A percentile compares a stretch with the other conserved stretches of the same genome.
Conservation (phyloP, 1,140 invertebrate species). For the Macrobrachium rosenbergii region DNA sequence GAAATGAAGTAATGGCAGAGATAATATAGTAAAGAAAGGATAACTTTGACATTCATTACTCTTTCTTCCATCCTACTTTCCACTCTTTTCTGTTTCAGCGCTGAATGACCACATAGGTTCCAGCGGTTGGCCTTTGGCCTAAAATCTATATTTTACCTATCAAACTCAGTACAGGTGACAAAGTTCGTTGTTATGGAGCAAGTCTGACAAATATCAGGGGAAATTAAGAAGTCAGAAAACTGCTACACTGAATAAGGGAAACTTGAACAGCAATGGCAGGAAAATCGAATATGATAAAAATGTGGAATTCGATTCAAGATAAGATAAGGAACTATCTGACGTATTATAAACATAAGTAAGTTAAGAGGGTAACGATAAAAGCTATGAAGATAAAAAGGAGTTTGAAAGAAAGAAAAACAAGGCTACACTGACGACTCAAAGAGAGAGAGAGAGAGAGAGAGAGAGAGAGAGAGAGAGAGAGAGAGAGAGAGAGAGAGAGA, state of each 20-base stretch:
- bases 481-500: conserved; percentile 37
- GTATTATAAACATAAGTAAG: background rate
- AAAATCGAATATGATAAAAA: no score
- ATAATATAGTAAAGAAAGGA: no score
- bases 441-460: no score
- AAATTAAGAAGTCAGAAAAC: no score
- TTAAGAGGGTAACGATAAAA: background rate
- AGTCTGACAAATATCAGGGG: no score
- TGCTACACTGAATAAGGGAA: no score
- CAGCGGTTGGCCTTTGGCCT: background rate
- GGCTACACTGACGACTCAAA: background rate
- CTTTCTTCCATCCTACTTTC: background rate
- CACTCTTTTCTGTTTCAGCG: no score
- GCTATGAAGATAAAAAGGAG: background rate
- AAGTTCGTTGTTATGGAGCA: no score
- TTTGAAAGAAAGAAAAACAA: background rate
- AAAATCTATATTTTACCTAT: background rate
- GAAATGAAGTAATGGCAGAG: no score
- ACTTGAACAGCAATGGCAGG: no score
- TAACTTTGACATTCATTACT: background rate
- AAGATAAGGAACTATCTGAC: background rate
- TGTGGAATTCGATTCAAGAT: no score
- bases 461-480: conserved; percentile 37
- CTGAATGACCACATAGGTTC: no score
- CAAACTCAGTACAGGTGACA: background rate